phyloP scores from a whole-genome alignment of 2,797 vertebrate species.

The Poecilia velifera region DNA sequence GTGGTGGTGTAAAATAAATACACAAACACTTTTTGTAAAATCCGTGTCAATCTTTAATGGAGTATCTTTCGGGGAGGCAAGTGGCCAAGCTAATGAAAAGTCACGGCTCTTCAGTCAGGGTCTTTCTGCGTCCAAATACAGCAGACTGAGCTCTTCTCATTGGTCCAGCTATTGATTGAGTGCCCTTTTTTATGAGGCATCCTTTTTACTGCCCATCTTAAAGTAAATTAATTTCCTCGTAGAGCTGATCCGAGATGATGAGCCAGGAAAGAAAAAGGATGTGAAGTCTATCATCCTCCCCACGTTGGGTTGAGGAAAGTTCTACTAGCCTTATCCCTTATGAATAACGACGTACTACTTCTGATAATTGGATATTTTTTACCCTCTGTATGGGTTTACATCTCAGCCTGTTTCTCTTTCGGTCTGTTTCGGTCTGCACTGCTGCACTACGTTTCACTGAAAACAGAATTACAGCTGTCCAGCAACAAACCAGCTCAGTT shows the following conservation, averaged over 20 bases:
- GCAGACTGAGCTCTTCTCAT: slow-evolving; percentile 53
- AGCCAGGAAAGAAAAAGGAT: slow-evolving; percentile 33
- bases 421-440: not conserved
- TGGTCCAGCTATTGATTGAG: slow-evolving; percentile 76
- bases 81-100: slow-evolving; percentile 59
- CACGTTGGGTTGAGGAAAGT: slow-evolving; percentile 47
- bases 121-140: slow-evolving; percentile 50
- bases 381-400: slow-evolving; percentile 41
- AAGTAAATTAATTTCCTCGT: slow-evolving; percentile 78
- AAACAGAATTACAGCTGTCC: not conserved
- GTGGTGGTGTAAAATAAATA: slow-evolving; percentile 15
- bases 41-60: slow-evolving; percentile 31
- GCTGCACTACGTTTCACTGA: not conserved
- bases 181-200: slow-evolving; percentile 67
- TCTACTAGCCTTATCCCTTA: slow-evolving; percentile 38
- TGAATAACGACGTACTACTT: slow-evolving; percentile 43
- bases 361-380: slow-evolving; percentile 67
- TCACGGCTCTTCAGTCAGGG: slow-evolving; percentile 37
- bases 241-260: slow-evolving; percentile 50
- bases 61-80: slow-evolving; percentile 57
- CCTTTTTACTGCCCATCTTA: slow-evolving; percentile 74
- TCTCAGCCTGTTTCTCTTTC: not conserved
- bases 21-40: slow-evolving; percentile 44
- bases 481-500: not conserved
- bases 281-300: slow-evolving; percentile 43